These are phyloP conservation scores for Arnoldichthys spilopterus DNA, from an alignment of 2,797 vertebrate species.

Conservation along the genomic window DNA sequence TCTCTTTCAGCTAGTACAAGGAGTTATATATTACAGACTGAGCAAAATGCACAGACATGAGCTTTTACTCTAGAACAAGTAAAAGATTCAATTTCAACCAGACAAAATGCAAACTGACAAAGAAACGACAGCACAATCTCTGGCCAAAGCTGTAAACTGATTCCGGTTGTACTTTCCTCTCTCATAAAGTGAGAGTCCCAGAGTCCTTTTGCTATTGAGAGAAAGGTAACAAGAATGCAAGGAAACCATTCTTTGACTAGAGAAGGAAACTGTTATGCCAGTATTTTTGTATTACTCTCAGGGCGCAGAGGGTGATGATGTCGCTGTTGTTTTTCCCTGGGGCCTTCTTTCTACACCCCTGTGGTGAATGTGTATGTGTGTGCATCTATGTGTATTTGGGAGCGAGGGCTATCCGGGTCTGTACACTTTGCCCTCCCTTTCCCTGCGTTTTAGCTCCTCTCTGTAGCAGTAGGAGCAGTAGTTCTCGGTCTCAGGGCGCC, in stretches of 20 bases:
- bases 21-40: constrained; percentile 69
- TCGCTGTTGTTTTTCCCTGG: constrained; percentile 59
- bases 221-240: constrained; percentile 72
- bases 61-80: constrained; percentile 88
- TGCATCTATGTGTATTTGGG: constrained; percentile 12
- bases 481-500: constrained; percentile 94
- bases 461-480: constrained; percentile 98
- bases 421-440: constrained; percentile 88
- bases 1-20: constrained; percentile 72
- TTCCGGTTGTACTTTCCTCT: constrained; percentile 76
- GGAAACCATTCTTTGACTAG: constrained; percentile 73
- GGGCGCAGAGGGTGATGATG: constrained; percentile 69
- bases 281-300: constrained; percentile 67
- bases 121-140: constrained; percentile 72
- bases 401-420: constrained; percentile 84
- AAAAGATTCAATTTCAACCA: constrained; percentile 72
- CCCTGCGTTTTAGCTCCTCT: constrained; percentile 94
- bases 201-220: constrained; percentile 70
- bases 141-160: constrained; percentile 85
- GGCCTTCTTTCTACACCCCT: constrained; percentile 52
- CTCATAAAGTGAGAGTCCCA: constrained; percentile 61
- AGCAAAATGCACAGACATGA: constrained; percentile 73
- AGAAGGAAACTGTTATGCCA: constrained; percentile 72
- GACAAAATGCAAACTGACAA: constrained; percentile 65
- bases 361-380: constrained; percentile 47